Conservation (phyloP, 1,140 invertebrate genomes). For the Pseudomyrmex flavicornis region DNA sequence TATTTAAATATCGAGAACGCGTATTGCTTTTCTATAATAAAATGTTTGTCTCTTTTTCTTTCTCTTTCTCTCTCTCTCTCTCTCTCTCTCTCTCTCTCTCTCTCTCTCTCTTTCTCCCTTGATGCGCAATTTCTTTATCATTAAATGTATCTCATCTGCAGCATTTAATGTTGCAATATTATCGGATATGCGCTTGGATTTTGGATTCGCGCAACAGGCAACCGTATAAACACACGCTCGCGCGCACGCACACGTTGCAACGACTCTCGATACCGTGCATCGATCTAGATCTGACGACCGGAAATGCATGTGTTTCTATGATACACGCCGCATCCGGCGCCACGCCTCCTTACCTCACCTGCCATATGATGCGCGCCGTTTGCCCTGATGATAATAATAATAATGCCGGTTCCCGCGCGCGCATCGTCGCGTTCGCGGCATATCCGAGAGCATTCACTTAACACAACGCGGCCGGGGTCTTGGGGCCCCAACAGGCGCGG, state of each 20-base stretch:
- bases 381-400: constrained; percentile 79
- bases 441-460: constrained; percentile 49
- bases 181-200: background rate
- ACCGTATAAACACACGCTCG: too few relatives aligned
- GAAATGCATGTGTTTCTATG: constrained; percentile 80
- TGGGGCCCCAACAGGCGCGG: constrained; percentile 64
- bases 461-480: constrained; percentile 47
- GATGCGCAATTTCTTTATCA: background rate
- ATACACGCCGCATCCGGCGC: constrained; percentile 82
- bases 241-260: constrained; percentile 1
- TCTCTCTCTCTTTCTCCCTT: background rate
- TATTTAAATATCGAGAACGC: too few relatives aligned
- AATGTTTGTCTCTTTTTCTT: too few relatives aligned
- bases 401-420: constrained; percentile 74
- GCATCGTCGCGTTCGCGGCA: constrained; percentile 64
- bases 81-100: too few relatives aligned
- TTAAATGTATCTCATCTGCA: too few relatives aligned
- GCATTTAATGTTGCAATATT: too few relatives aligned
- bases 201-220: background rate
- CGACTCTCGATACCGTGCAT: constrained; percentile 51
- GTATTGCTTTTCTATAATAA: background rate
- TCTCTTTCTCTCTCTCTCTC: background rate
- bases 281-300: constrained; percentile 72
- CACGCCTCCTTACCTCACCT: constrained; percentile 83
- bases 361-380: constrained; percentile 74